A percentile compares a stretch with the other conserved stretches of the same genome.
Conservation (phyloP, 2,797 vertebrate genomes). For the Pelodytes ibericus region DNA sequence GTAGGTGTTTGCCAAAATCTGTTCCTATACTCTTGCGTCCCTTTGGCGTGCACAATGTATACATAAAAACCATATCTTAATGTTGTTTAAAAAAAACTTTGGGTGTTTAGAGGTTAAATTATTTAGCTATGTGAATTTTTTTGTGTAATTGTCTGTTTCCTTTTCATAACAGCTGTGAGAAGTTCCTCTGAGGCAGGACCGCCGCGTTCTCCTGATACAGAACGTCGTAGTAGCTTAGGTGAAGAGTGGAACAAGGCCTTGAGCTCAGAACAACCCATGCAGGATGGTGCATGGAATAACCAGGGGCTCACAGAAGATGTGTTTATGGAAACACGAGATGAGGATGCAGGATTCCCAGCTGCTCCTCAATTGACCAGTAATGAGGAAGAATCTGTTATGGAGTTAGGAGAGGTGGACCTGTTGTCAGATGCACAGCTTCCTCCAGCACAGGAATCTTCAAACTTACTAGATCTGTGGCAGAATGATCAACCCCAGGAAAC, state of each 20-base stretch:
- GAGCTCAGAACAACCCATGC: background rate
- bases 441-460: conserved; percentile 56
- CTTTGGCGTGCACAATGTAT: too few relatives aligned
- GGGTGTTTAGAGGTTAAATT: too few relatives aligned
- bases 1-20: too few relatives aligned
- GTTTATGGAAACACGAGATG: conserved; percentile 53
- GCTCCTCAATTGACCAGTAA: conserved; percentile 17
- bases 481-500: conserved; percentile 61
- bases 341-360: conserved; percentile 44
- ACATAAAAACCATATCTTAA: too few relatives aligned
- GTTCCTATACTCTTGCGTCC: too few relatives aligned
- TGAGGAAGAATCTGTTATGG: conserved; percentile 43
- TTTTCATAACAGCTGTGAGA: conserved; percentile 24
- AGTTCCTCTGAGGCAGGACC: conserved; percentile 52
- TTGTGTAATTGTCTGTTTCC: background rate
- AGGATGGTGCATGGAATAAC: conserved; percentile 31
- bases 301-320: conserved; percentile 50
- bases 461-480: conserved; percentile 76
- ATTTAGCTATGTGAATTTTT: too few relatives aligned
- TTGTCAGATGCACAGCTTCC: conserved; percentile 30
- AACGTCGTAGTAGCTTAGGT: conserved; percentile 40
- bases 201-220: conserved; percentile 34
- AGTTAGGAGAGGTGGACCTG: conserved; percentile 42
- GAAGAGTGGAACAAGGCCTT: fast-evolving
- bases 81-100: too few relatives aligned